phyloP scores from a whole-genome alignment of 2,888 invertebrate species.

The Achlya flavicornis region DNA sequence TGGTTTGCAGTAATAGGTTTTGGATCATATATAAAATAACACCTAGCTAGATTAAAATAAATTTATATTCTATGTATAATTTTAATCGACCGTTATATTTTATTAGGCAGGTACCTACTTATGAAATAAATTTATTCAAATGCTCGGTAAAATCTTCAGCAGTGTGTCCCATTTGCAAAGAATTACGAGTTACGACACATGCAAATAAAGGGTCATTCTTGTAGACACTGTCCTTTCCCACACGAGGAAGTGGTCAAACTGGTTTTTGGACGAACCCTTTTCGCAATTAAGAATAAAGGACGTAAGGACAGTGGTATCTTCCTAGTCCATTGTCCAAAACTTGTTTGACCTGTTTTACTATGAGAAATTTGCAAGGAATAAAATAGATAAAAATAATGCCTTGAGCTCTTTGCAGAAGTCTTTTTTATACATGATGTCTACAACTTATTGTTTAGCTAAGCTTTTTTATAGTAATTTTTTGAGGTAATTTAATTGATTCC shows the following conservation, averaged over 20 bases:
- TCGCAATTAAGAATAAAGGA: slow-evolving; percentile 38
- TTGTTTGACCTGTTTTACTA: slow-evolving; percentile 66
- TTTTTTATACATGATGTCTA: too few species aligned
- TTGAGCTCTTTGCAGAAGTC: background rate
- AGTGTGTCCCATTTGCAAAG: slow-evolving; percentile 38
- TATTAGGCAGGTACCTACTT: too few species aligned
- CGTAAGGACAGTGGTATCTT: slow-evolving; percentile 62
- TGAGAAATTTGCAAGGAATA: slow-evolving; percentile 43
- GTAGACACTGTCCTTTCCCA: slow-evolving; percentile 68
- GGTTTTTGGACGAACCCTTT: slow-evolving; percentile 73
- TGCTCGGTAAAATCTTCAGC: slow-evolving; percentile 21
- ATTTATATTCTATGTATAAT: too few species aligned
- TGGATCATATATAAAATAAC: too few species aligned
- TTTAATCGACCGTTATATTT: too few species aligned
- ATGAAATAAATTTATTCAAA: background rate
- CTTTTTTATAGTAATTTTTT: too few species aligned
- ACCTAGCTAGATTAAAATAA: too few species aligned
- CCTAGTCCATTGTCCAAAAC: slow-evolving; percentile 76
- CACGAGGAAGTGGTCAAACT: slow-evolving; percentile 69
- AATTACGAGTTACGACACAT: slow-evolving; percentile 40
- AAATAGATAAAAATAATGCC: background rate
- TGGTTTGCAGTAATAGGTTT: too few species aligned
- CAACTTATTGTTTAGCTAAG: too few species aligned
- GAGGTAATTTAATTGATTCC: too few species aligned
- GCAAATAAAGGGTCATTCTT: slow-evolving; percentile 74